phyloP scores from a whole-genome alignment of 2,797 vertebrate species.

The Stomatorhinus walkeri region DNA sequence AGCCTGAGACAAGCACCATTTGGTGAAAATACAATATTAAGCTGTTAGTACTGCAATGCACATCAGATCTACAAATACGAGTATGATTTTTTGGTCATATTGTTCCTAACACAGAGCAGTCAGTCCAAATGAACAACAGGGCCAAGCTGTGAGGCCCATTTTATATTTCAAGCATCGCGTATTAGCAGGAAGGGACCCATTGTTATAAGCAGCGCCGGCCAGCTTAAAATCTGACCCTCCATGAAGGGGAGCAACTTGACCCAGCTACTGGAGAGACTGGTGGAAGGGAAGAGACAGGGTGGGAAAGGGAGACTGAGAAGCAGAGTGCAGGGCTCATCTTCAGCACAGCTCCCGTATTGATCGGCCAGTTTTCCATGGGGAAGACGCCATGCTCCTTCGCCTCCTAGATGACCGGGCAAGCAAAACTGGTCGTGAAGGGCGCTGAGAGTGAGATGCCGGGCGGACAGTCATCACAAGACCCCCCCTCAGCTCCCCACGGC shows the following conservation, averaged over 20 bases:
- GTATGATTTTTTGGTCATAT: not conserved
- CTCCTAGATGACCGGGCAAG: constrained; percentile 29
- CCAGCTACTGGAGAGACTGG: constrained; percentile 37
- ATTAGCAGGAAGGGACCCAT: constrained; percentile 51
- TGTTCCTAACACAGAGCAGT: not conserved
- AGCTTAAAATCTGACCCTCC: constrained; percentile 58
- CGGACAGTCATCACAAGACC: not conserved
- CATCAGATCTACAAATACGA: not conserved
- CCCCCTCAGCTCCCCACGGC: not conserved
- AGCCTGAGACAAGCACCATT: not conserved
- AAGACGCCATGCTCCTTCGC: constrained; percentile 33
- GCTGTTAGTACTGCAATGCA: not conserved
- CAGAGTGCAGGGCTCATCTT: constrained; percentile 38
- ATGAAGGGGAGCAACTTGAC: constrained; percentile 57
- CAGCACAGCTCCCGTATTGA: constrained; percentile 69
- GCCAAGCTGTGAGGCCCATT: constrained; percentile 41
- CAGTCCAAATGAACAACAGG: constrained; percentile 26
- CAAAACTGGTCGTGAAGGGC: constrained; percentile 19
- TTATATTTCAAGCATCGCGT: constrained; percentile 57
- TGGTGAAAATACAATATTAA: not conserved
- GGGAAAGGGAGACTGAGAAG: constrained; percentile 28
- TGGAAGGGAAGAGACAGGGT: constrained; percentile 24
- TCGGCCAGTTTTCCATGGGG: constrained; percentile 48
- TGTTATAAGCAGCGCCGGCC: constrained; percentile 54
- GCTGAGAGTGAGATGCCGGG: not conserved